phyloP scores from a whole-genome alignment of 2,797 vertebrate species.

The Pangasius larnaudii region DNA sequence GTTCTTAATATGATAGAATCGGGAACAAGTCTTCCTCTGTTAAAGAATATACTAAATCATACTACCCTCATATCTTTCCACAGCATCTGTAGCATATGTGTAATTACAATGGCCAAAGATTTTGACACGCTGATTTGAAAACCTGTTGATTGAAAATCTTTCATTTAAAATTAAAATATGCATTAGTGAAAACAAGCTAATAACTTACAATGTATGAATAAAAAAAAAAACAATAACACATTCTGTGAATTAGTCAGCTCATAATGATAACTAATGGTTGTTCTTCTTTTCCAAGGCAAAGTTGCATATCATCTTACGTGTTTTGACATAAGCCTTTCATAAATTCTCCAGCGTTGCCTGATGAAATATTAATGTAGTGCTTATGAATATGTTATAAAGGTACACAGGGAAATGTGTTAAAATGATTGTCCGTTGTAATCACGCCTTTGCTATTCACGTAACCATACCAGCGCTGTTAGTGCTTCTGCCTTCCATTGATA shows the following conservation, averaged over 20 bases:
- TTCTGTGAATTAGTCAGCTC: neutral
- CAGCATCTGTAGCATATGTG: neutral
- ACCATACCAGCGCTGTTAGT: neutral
- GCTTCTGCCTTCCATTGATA: neutral
- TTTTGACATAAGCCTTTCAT: neutral
- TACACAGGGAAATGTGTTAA: neutral
- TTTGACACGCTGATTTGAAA: neutral
- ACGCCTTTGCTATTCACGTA: neutral
- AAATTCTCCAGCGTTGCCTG: neutral
- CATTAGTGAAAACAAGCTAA: neutral
- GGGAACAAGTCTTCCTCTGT: neutral
- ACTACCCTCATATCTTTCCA: neutral
- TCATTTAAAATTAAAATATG: neutral
- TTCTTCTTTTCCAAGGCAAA: neutral
- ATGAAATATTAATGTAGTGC: neutral
- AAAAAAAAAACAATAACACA: neutral
- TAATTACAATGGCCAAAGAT: neutral
- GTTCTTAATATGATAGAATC: neutral
- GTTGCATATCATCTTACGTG: neutral
- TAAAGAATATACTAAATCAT: neutral
- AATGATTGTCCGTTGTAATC: neutral
- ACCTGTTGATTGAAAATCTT: neutral
- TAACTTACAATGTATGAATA: neutral
- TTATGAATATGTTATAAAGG: too few relatives aligned
- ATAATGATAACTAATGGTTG: neutral